These are phyloP conservation scores for Corydoras sp. DNA, from an alignment of 2,113 vertebrate species.

Conservation along the genomic window DNA sequence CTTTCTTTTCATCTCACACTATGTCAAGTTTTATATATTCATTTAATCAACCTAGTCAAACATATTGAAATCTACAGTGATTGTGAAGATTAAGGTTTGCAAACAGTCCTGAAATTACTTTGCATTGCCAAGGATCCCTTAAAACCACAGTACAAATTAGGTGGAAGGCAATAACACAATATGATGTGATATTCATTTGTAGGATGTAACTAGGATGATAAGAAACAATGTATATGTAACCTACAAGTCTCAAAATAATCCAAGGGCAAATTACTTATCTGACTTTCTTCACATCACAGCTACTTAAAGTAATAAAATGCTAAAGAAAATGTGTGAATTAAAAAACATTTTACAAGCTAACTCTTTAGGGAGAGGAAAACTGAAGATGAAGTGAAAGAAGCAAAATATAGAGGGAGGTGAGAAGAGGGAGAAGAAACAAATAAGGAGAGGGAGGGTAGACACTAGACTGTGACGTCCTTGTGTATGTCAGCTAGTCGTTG, in stretches of 20 bases:
- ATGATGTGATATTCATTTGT: too few relatives aligned
- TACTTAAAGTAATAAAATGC: too few relatives aligned
- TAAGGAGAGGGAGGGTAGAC: conserved; percentile 20
- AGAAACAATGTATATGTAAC: too few relatives aligned
- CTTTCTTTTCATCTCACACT: conserved; percentile 4
- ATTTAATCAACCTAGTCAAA: conserved; percentile 22
- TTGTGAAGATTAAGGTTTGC: not conserved
- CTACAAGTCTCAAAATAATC: too few relatives aligned
- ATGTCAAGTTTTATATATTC: not conserved
- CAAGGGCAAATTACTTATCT: too few relatives aligned
- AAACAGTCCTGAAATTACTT: not conserved
- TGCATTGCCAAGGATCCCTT: not conserved
- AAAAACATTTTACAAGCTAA: too few relatives aligned
- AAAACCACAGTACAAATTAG: not conserved
- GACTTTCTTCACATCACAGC: too few relatives aligned
- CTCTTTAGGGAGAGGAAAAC: not conserved
- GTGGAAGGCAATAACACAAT: not conserved
- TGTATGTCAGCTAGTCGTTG: conserved; percentile 28
- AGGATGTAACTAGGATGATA: too few relatives aligned
- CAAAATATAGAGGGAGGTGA: not conserved
- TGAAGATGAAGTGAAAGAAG: not conserved
- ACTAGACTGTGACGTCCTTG: conserved; percentile 38
- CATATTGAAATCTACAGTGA: not conserved
- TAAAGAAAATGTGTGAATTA: too few relatives aligned
- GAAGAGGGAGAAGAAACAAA: not conserved